Percentiles rank a stretch among this genome's conserved stretches.
phyloP scores from a whole-genome alignment of 2,113 vertebrate genomes.

The Ageneiosus marmoratus region DNA sequence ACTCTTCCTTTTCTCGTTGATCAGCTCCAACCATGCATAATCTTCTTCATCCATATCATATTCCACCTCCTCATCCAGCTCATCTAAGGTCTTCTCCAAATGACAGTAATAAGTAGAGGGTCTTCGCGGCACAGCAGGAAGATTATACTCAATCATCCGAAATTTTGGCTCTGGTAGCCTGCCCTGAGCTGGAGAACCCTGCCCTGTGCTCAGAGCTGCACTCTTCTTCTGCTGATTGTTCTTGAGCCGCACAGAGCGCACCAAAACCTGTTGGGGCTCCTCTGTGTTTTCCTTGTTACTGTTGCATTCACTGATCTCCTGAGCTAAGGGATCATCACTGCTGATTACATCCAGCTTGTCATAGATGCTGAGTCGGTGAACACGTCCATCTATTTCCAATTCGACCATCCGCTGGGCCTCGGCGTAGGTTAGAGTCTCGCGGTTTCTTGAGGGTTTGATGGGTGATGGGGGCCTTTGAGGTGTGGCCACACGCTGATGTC shows the following conservation, averaged over 20 bases:
- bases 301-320: constrained; percentile 96
- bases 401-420: constrained; percentile 98
- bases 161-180: constrained; percentile 86
- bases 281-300: constrained; percentile 98
- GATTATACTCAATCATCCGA: constrained; percentile 89
- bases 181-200: constrained; percentile 67
- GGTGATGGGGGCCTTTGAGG: constrained; percentile 88
- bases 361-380: constrained; percentile 94
- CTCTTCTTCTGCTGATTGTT: constrained; percentile 89
- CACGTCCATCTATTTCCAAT: constrained; percentile 93
- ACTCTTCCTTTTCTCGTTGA: constrained; percentile 89
- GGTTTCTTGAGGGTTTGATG: constrained; percentile 90
- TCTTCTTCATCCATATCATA: constrained; percentile 99
- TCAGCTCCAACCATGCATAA: constrained; percentile 93
- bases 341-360: constrained; percentile 90
- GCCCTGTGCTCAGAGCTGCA: constrained; percentile 73
- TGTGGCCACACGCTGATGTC: constrained; percentile 81
- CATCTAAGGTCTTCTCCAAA: constrained; percentile 87
- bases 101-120: constrained; percentile 85
- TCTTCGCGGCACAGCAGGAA: constrained; percentile 86
- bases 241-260: constrained; percentile 88
- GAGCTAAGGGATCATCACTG: constrained; percentile 92
- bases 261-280: constrained; percentile 82
- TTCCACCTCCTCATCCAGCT: constrained; percentile 95
- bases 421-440: constrained; percentile 94